These are phyloP conservation scores for Cyanoramphus novaezelandiae DNA, from an alignment of 2,113 vertebrate species.

Conservation along the genomic window DNA sequence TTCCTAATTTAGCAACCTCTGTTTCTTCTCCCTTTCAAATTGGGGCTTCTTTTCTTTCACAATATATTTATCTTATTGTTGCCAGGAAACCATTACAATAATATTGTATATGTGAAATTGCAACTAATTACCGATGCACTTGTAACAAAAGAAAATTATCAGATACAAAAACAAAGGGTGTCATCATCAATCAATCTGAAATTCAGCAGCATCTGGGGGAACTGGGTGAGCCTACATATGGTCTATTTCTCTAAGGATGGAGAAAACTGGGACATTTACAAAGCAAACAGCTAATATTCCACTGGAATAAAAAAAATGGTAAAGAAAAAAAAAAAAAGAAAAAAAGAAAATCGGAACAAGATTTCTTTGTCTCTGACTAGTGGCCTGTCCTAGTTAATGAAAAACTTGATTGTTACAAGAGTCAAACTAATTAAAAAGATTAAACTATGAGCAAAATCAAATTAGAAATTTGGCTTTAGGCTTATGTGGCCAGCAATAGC, in stretches of 20 bases:
- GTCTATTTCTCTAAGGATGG: neutral
- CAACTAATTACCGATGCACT: conserved; percentile 9
- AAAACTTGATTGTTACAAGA: conserved; percentile 24
- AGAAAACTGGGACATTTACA: conserved; percentile 27
- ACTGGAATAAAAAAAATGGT: neutral
- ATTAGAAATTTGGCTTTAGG: conserved; percentile 61
- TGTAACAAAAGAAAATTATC: neutral
- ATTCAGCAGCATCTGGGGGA: conserved; percentile 9
- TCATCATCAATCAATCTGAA: neutral
- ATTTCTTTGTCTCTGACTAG: conserved; percentile 25
- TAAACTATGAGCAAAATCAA: conserved; percentile 46
- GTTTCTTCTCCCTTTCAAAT: neutral
- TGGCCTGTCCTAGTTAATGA: conserved; percentile 48
- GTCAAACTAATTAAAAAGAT: conserved; percentile 54
- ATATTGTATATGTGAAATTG: neutral
- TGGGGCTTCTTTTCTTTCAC: neutral
- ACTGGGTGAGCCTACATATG: neutral
- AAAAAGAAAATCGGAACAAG: neutral
- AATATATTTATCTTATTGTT: neutral
- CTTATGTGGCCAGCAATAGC: neutral
- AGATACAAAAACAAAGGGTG: neutral
- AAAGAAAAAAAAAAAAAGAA: neutral
- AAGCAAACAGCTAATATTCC: conserved; percentile 2
- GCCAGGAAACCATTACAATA: conserved; percentile 5
- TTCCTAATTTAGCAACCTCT: neutral